Base-by-base conservation (phyloP, 2,888 invertebrate genomes). In the Mythimna loreyi region DNA sequence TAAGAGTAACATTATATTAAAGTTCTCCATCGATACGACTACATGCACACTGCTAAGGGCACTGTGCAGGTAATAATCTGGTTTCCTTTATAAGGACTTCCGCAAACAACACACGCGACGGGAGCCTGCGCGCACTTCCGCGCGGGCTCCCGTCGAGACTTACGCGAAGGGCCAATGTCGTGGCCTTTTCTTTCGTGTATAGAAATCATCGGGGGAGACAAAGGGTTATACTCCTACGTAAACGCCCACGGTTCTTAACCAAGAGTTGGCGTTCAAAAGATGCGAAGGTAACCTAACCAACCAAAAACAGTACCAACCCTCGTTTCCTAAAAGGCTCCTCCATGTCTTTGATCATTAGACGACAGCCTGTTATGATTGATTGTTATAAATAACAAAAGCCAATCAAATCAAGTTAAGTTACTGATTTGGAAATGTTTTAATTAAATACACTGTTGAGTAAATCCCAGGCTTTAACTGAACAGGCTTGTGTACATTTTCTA, bases 361-460 rank as follows among this genome's bases (percentile, higher is more conserved):
- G 43, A 21, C 23, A 52, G 67, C 49, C 19, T 68, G 9, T 52
- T 21, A 13, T 25, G 50, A 45, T 53, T 33, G 52, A 68, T n/a
- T 45, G 21, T 19, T 58, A 13, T 25, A 33, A 58, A 25, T 43
- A 67, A 33, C 23, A 58, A 43, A 50, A 25, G 30, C 6, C 11
- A 57, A 57, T 50, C 47, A 16, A n/a, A 57, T 57, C 23, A 40
- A 16, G 11, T 3, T 53, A 40, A 16, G 11, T 3, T 53, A 28
- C 5, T n/a, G 43, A 64, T 53, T 64, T 63, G 43, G 1, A 11
- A 52, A 36, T 47, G 19, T 45, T 21, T 25, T 33, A 50, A 50
- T 23, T 60, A 45, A 45, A 59, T n/a, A 47, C 21, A 36, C 25
- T 21, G 21, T 36, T 47, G 6, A 4, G 25, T 13, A 50, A 49